phyloP scores from a whole-genome alignment of 2,113 vertebrate genomes.

The Corythornis cristatus region DNA sequence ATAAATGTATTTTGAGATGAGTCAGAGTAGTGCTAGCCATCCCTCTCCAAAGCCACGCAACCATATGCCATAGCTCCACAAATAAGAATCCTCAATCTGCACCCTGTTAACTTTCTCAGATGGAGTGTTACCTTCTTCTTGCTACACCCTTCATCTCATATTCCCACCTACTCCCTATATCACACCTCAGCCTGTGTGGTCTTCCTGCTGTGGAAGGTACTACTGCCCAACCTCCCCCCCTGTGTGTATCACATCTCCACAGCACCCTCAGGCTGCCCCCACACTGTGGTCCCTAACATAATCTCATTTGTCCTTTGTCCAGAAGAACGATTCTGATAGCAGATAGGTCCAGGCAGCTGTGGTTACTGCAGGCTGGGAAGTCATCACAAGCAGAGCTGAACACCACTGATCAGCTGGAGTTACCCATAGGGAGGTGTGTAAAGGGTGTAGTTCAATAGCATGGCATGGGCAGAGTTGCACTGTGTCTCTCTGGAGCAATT shows the following conservation, averaged over 20 bases:
- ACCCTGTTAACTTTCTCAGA: neutral
- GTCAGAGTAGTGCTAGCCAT: neutral
- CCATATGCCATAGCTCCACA: neutral
- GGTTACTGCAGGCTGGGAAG: neutral
- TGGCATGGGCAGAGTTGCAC: rapidly evolving
- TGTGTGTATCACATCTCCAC: neutral
- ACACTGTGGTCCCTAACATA: neutral
- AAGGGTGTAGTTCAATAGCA: neutral
- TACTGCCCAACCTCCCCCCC: neutral
- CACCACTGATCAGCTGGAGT: neutral
- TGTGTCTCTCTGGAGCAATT: neutral
- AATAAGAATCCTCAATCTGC: neutral
- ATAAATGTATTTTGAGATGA: neutral
- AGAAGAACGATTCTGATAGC: neutral
- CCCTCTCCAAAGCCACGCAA: neutral
- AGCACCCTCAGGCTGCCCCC: neutral
- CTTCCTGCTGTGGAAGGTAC: neutral
- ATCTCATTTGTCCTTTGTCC: neutral
- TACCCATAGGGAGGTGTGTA: neutral
- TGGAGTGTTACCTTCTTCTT: neutral
- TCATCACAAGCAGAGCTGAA: neutral
- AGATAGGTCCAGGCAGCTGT: neutral
- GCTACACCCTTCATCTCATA: neutral
- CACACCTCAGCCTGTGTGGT: neutral
- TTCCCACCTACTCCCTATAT: neutral